Base-by-base conservation (phyloP, 2,888 invertebrate genomes). In the Temnothorax rugatulus region DNA sequence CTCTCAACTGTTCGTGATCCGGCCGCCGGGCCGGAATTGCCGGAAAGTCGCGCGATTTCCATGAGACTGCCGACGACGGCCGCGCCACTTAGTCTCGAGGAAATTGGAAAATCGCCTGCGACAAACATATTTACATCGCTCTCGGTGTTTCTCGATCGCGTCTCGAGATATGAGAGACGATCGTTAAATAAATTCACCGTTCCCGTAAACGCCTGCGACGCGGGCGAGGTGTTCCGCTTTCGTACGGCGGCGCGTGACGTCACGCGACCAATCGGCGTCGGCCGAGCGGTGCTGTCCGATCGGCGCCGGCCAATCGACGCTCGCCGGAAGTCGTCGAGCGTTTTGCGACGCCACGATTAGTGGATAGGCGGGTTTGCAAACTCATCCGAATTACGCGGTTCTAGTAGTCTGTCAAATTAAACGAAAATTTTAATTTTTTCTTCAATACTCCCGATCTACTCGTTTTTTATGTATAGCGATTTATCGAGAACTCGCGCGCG, bases 1-100 rank as follows among this genome's bases (percentile, higher is more conserved):
- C 44, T 25, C 29, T 81, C 74, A 69, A 68, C 41, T 69, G 69
- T 54, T 77, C 69, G 11, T 4, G 11, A 4, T 41, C 25, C 34
- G 34, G 34, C 34, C 7, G 5, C 34, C 41, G 41, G 11, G 63
- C 18, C 41, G 66, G 38, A 15, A 41, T 29, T 25, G 63, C 18
- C 41, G 66, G 38, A 7, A 52, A 54, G 50, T n/a, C 21, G 38
- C 9, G 34, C 63, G 66, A 74, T 66, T 52, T 66, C 34, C 52
- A 76, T 41, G 52, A 66, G 18, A 76, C 21, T 18, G 8, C 66
- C 21, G 34, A 34, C 18, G 8, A 21, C 15, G 29, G 15, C 13
- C 25, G 25, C 54, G 25, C 4, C 59, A 15, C 7, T 1, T 1
- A 7, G 13, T 29, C 29, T 29, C 25, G 57, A 15, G 25, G 44